Evolutionary conservation across 2,113 vertebrate genomes (phyloP).

Genomic region (Maccullochella peelii): DNA sequence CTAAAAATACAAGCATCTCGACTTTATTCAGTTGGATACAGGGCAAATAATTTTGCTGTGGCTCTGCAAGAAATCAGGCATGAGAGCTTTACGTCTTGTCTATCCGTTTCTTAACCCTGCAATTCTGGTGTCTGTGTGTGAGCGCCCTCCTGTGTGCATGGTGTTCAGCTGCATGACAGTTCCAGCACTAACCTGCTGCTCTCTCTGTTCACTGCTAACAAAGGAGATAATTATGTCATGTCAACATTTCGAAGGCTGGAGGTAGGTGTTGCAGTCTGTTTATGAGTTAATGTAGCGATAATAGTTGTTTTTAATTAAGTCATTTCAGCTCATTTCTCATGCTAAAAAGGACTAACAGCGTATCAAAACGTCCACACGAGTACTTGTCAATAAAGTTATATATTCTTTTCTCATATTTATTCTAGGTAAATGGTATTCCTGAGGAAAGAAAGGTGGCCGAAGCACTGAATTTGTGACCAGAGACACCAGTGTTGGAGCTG

Average conservation of each 20-base stretch:
- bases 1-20: neutral
- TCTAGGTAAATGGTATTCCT: conserved; percentile 99
- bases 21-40: neutral
- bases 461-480: conserved; percentile 91
- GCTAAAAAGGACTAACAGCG: neutral
- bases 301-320: neutral
- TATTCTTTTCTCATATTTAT: conserved; percentile 36
- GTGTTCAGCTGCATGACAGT: conserved; percentile 54
- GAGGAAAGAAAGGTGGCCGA: conserved; percentile 97
- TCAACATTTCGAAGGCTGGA: conserved; percentile 98
- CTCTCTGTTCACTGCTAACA: conserved; percentile 93
- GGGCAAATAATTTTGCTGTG: neutral
- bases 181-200: conserved; percentile 71
- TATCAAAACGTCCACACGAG: neutral
- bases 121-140: conserved; percentile 8
- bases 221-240: conserved; percentile 98
- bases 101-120: neutral
- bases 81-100: neutral
- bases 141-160: conserved; percentile 66
- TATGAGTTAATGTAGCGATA: conserved; percentile 1
- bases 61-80: neutral
- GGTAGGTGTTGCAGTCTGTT: conserved; percentile 87
- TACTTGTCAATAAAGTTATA: neutral
- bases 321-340: neutral
- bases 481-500: neutral